A percentile compares a stretch with the other conserved stretches of the same genome.
phyloP scores from a whole-genome alignment of 2,888 invertebrate genomes.

The Rhagonycha lutea region DNA sequence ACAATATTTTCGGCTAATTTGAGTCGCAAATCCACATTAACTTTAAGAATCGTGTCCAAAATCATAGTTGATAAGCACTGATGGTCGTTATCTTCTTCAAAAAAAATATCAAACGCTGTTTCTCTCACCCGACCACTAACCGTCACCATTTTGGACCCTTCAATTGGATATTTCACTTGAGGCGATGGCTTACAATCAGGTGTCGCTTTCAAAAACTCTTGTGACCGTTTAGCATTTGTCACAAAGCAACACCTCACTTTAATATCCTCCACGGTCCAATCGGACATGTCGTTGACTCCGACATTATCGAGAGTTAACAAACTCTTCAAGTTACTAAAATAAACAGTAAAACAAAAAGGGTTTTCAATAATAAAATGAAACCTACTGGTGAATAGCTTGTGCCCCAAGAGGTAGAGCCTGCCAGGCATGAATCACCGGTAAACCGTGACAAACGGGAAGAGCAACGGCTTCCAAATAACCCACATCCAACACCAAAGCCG shows the following conservation, averaged over 20 bases:
- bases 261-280: constrained; percentile 73
- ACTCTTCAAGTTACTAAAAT: constrained; percentile 47
- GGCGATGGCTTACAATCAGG: constrained; percentile 60
- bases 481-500: constrained; percentile 84
- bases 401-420: constrained; percentile 81
- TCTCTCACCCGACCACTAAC: constrained; percentile 77
- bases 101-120: constrained; percentile 81
- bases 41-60: constrained; percentile 79
- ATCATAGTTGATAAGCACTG: constrained; percentile 83
- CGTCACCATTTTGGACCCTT: constrained; percentile 64
- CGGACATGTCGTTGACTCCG: constrained; percentile 57
- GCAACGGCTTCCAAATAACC: constrained; percentile 84
- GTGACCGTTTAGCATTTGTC: constrained; percentile 72
- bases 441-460: constrained; percentile 85
- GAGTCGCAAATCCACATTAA: constrained; percentile 81
- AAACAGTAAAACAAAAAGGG: constrained; percentile 8
- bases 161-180: constrained; percentile 69
- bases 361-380: constrained; percentile 41
- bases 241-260: constrained; percentile 89
- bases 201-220: constrained; percentile 56
- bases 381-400: constrained; percentile 70
- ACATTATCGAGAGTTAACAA: constrained; percentile 57
- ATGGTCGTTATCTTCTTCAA: constrained; percentile 82
- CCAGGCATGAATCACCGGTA: constrained; percentile 83
- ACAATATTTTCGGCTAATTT: constrained; percentile 82